These are phyloP conservation scores for Nasonovia ribisnigri DNA, from an alignment of 2,888 invertebrate genomes.

Conservation along the genomic window DNA sequence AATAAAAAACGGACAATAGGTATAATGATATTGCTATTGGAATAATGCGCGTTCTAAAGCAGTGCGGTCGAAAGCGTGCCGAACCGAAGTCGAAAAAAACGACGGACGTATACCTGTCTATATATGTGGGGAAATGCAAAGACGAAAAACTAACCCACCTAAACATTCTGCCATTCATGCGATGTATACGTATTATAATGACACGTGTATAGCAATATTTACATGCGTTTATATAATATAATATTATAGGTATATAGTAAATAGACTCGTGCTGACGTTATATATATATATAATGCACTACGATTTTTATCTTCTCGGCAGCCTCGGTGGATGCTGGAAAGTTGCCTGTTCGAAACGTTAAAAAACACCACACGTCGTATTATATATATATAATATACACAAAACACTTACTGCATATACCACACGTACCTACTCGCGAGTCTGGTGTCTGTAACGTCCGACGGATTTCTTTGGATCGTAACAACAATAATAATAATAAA, in stretches of 20 bases:
- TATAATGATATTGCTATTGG: neutral
- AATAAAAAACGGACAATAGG: neutral
- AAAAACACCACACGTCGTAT: neutral
- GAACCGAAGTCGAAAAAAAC: neutral
- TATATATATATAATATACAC: neutral
- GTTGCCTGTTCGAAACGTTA: conserved; percentile 10
- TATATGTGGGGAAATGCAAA: neutral
- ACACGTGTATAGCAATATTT: neutral
- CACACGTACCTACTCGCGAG: neutral
- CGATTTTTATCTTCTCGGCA: neutral
- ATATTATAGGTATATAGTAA: neutral
- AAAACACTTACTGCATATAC: neutral
- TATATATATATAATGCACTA: neutral
- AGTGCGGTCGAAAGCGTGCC: neutral
- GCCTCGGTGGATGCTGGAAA: neutral
- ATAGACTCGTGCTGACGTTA: neutral
- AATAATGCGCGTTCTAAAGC: neutral
- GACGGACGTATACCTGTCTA: neutral
- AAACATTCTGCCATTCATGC: neutral
- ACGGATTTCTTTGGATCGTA: neutral
- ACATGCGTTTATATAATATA: neutral
- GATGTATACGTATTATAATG: neutral
- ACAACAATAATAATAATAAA: conserved; percentile 21
- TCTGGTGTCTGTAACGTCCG: neutral
- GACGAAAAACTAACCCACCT: neutral